phyloP scores from a whole-genome alignment of 1,140 invertebrate genomes.

The Apis florea region DNA sequence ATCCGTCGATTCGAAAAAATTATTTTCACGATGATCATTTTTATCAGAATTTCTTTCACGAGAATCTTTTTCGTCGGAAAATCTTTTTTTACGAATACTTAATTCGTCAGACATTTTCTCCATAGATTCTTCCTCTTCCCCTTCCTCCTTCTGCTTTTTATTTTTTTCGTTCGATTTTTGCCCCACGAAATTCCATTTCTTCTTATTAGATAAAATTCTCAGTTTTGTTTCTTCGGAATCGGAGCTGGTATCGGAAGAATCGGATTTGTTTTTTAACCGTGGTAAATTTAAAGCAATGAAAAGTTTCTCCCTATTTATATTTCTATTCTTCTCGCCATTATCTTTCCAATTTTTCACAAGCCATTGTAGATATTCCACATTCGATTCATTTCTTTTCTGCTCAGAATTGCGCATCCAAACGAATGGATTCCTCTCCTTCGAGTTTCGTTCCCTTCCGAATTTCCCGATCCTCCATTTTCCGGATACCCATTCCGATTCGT shows the following conservation, averaged over 20 bases:
- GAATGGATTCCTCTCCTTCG: too few relatives aligned
- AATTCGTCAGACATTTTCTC: not conserved
- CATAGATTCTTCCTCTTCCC: too few relatives aligned
- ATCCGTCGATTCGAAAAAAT: not conserved
- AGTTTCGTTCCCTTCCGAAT: rapidly evolving
- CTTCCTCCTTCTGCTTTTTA: too few relatives aligned
- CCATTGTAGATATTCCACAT: not conserved
- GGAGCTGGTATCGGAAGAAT: not conserved
- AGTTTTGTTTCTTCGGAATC: not conserved
- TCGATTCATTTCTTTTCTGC: too few relatives aligned
- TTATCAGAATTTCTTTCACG: not conserved
- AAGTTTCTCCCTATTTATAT: not conserved
- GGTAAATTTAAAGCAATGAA: not conserved
- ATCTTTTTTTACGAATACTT: too few relatives aligned
- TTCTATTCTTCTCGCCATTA: not conserved
- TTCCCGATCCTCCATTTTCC: not conserved
- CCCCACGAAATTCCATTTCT: not conserved
- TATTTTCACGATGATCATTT: not conserved
- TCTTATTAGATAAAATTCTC: not conserved
- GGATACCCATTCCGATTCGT: not conserved
- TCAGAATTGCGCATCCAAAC: rapidly evolving
- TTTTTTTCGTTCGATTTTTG: not conserved
- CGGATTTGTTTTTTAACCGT: not conserved
- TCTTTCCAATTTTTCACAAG: not conserved
- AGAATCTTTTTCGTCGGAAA: not conserved